Conservation (phyloP, 2,888 invertebrate species). For the Drosophila dives region DNA sequence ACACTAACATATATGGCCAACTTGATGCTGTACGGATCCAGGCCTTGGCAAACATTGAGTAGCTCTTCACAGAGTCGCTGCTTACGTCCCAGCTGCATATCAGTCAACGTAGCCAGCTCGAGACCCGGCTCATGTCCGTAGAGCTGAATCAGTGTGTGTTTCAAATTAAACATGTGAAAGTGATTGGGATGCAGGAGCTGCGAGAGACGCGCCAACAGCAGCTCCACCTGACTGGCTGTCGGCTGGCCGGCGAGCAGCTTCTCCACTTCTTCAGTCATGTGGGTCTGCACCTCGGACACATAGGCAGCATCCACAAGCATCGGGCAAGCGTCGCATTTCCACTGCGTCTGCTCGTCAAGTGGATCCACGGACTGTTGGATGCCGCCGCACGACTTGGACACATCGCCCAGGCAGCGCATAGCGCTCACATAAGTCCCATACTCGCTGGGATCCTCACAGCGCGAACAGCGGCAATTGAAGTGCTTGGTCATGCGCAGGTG, state of each 20-base stretch:
- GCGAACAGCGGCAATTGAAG: slow-evolving; percentile 90
- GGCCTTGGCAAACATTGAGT: slow-evolving; percentile 87
- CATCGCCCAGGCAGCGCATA: slow-evolving; percentile 85
- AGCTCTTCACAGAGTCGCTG: slow-evolving; percentile 89
- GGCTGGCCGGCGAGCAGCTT: slow-evolving; percentile 86
- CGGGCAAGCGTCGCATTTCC: slow-evolving; percentile 91
- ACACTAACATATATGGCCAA: slow-evolving; percentile 92
- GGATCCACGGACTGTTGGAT: slow-evolving; percentile 90
- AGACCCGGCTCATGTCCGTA: slow-evolving; percentile 90
- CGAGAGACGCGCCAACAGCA: slow-evolving; percentile 88
- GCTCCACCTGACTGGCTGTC: slow-evolving; percentile 87
- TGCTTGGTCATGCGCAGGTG: slow-evolving; percentile 92
- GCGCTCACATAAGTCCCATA: slow-evolving; percentile 89
- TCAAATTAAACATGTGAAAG: slow-evolving; percentile 92
- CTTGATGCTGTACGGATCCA: slow-evolving; percentile 91
- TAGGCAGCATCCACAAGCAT: slow-evolving; percentile 87
- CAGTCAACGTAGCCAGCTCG: slow-evolving; percentile 86
- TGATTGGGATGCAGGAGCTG: slow-evolving; percentile 93
- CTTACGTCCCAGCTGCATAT: slow-evolving; percentile 88
- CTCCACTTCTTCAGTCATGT: slow-evolving; percentile 92
- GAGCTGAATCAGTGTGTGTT: slow-evolving; percentile 92
- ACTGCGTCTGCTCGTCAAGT: slow-evolving; percentile 89
- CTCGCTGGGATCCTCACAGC: slow-evolving; percentile 93
- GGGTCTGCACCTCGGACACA: slow-evolving; percentile 87
- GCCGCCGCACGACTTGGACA: slow-evolving; percentile 87